These are phyloP conservation scores for Pogonomyrmex californicus DNA, from an alignment of 1,140 invertebrate species.

Conservation along the genomic window DNA sequence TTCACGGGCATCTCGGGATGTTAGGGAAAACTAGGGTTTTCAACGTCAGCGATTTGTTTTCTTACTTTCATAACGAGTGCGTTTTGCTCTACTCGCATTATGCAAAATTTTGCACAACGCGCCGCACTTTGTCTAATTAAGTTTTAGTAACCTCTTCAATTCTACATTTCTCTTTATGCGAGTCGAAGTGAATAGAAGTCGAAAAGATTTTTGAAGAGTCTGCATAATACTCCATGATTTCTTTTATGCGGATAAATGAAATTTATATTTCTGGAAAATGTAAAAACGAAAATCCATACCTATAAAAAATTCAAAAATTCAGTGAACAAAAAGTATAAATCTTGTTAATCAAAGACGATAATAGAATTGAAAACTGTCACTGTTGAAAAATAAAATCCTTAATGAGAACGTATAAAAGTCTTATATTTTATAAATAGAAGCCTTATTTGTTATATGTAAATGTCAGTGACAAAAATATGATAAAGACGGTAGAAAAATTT, in stretches of 20 bases:
- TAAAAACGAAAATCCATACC: not conserved
- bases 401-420: not conserved
- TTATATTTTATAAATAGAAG: not conserved
- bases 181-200: conserved; percentile 20
- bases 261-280: not conserved
- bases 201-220: conserved; percentile 12
- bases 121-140: conserved; percentile 48
- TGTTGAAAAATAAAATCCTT: not conserved
- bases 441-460: not conserved
- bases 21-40: conserved; percentile 25
- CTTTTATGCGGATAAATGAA: conserved; percentile 5
- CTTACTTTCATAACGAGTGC: conserved; percentile 47
- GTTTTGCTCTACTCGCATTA: conserved; percentile 38
- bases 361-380: not conserved
- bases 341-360: not conserved
- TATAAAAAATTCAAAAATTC: not conserved
- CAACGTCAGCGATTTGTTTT: conserved; percentile 51
- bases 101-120: conserved; percentile 43
- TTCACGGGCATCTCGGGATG: conserved; percentile 45
- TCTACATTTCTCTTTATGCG: not conserved
- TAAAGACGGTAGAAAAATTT: not conserved
- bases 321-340: conserved; percentile 7
- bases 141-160: conserved; percentile 13
- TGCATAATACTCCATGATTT: not conserved
- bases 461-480: not conserved